Conservation (phyloP, 2,113 vertebrate genomes). For the Anguilla rostrata region DNA sequence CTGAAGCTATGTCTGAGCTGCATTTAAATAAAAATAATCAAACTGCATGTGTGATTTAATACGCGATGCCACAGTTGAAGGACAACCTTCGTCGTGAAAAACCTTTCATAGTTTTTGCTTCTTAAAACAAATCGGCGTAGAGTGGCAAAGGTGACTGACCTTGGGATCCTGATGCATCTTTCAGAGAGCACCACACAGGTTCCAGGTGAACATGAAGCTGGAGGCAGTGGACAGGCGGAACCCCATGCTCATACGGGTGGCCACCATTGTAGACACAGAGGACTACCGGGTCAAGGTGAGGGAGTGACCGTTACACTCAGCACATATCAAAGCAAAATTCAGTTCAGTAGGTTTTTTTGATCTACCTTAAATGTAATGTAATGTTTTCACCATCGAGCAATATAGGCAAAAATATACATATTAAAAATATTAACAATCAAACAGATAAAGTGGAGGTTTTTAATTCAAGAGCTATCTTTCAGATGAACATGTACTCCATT, state of each 20-base stretch:
- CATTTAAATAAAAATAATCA: neutral
- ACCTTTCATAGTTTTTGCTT: too few species aligned
- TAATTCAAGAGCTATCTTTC: too few species aligned
- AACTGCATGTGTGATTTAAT: neutral
- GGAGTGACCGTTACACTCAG: neutral
- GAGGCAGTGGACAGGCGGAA: constrained; percentile 82
- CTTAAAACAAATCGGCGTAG: neutral
- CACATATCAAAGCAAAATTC: neutral
- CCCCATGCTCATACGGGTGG: constrained; percentile 80
- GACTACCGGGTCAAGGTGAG: constrained; percentile 77
- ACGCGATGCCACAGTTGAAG: too few species aligned
- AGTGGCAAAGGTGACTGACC: neutral
- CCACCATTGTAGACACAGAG: constrained; percentile 72
- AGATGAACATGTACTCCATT: too few species aligned
- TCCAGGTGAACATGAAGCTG: constrained; percentile 75
- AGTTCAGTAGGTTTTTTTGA: too few species aligned
- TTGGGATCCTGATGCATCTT: neutral
- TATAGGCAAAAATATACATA: too few species aligned
- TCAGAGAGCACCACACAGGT: constrained; percentile 77
- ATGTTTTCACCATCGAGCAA: too few species aligned
- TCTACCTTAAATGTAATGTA: too few species aligned
- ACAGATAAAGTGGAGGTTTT: too few species aligned
- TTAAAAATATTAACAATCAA: too few species aligned
- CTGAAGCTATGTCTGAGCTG: neutral
- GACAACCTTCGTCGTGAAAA: too few species aligned